Evolutionary conservation across 2,888 invertebrate genomes (phyloP).

Genomic region (Acrocera orbiculus): DNA sequence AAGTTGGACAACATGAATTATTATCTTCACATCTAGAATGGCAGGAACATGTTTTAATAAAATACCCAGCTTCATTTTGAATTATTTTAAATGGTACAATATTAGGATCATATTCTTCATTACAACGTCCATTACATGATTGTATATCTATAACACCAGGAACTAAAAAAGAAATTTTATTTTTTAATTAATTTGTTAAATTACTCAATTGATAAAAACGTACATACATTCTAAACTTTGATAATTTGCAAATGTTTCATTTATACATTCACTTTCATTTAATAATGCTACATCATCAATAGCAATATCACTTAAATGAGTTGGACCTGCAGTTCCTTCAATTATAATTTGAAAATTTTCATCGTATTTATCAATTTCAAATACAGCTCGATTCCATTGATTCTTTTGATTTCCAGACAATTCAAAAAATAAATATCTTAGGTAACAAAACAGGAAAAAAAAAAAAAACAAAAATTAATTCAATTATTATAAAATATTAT

Average conservation of each 20-base stretch:
- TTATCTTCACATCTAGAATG: constrained; percentile 34
- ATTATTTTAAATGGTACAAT: too few species aligned
- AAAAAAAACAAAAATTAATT: not conserved
- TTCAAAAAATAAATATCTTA: constrained; percentile 37
- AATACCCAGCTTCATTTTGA: not conserved
- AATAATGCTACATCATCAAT: constrained; percentile 60
- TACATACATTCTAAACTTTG: not conserved
- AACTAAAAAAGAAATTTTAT: constrained; percentile 4
- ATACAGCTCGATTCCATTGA: constrained; percentile 41
- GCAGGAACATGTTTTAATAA: constrained; percentile 39
- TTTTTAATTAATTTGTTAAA: too few species aligned
- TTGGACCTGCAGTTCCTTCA: constrained; percentile 49
- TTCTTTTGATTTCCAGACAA: constrained; percentile 51
- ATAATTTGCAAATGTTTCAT: not conserved
- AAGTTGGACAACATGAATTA: constrained; percentile 51
- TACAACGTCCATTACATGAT: constrained; percentile 37
- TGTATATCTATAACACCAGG: constrained; percentile 26
- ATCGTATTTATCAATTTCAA: constrained; percentile 30
- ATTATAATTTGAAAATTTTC: constrained; percentile 49
- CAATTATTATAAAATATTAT: not conserved
- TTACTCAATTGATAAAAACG: not conserved
- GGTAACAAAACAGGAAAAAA: constrained; percentile 6
- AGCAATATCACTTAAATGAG: constrained; percentile 59
- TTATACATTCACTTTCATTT: constrained; percentile 23
- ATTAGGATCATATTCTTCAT: constrained; percentile 10